Base-by-base conservation (phyloP, 1,140 invertebrate species). In the Drosophila neocordata region DNA sequence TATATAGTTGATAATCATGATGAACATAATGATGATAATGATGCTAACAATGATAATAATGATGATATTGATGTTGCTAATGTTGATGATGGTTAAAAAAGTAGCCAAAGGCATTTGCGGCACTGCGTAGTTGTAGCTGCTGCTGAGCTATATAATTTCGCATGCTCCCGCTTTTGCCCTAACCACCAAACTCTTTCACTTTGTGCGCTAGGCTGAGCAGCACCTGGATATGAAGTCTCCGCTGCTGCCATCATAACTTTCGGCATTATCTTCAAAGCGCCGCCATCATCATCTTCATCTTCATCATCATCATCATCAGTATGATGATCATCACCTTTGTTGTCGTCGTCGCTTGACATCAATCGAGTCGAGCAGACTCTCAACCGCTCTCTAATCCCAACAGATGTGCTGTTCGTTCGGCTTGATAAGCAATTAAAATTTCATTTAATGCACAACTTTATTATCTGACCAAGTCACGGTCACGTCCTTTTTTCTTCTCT, bases 251-350 rank as follows among this genome's bases (percentile, higher is more conserved):
- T 85, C 82, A 85, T 85, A 85, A 85, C 83, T 85, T 85, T 85
- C 72, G 76, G 83, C 83, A 88, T 85, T 78, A 85, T 85, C 83
- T 87, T 87, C 79, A 87, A 87, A 87, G 83, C 77, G 74, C 81
- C 73, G 79, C 80, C 71, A 74, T 70, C 22, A 35, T 57, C 41
- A 48, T 48, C 41, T 8, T 9, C 71, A 69, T 70, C 15, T 22
- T 51, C 2, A 48, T 48, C 6, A 44, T 18, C 71, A 73, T 63
- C 22, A 44, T 57, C 71, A 73, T 69, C 34, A 34, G 48, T 57
- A 65, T 70, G 13, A 44, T 57, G 65, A 74, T 63, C 15, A 44
- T 57, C 66, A 65, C 59, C 22, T 31, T 51, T 65, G 79, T 76
- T 66, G 69, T 70, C 34, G 44, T 51, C 53, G 62, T 34, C 73